phyloP scores from a whole-genome alignment of 2,888 invertebrate species.

The Scrobipalpa atriplicella region DNA sequence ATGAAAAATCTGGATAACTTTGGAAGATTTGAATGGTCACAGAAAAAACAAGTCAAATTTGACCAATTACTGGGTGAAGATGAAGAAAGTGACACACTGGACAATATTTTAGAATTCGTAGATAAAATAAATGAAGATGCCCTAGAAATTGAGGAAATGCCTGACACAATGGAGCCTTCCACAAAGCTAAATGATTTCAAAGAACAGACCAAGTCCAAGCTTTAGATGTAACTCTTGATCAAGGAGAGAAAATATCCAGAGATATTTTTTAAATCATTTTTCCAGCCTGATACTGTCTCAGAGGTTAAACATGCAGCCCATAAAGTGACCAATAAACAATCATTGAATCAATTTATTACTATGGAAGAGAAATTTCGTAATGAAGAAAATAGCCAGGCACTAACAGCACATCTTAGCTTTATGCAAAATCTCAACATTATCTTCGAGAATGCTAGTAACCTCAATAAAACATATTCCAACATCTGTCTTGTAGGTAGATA shows the following conservation, averaged over 20 bases:
- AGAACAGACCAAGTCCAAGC: constrained; percentile 31
- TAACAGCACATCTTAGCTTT: constrained; percentile 73
- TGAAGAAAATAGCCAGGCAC: constrained; percentile 52
- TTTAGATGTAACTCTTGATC: constrained; percentile 43
- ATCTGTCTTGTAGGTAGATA: constrained; percentile 83
- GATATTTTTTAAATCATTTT: constrained; percentile 49
- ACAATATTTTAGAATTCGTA: constrained; percentile 64
- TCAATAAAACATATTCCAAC: constrained; percentile 80
- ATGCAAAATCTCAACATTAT: constrained; percentile 80
- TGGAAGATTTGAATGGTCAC: constrained; percentile 66
- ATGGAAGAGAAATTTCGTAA: constrained; percentile 65
- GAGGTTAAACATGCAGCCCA: constrained; percentile 49
- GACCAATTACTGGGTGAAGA: constrained; percentile 48
- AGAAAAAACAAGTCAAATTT: constrained; percentile 50
- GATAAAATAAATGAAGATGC: constrained; percentile 54
- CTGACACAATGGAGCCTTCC: no score
- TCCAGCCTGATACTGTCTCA: constrained; percentile 36
- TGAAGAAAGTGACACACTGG: constrained; percentile 53
- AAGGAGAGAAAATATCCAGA: constrained; percentile 54
- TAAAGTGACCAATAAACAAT: constrained; percentile 52
- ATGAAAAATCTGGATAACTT: constrained; percentile 70
- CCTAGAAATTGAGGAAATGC: background rate
- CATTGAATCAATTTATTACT: constrained; percentile 59
- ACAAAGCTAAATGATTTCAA: background rate
- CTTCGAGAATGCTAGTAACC: constrained; percentile 80